Conservation (phyloP, 30 jellyfish, hydroid and myxozoan genomes). For the Hydractinia symbiolongicarpus region DNA sequence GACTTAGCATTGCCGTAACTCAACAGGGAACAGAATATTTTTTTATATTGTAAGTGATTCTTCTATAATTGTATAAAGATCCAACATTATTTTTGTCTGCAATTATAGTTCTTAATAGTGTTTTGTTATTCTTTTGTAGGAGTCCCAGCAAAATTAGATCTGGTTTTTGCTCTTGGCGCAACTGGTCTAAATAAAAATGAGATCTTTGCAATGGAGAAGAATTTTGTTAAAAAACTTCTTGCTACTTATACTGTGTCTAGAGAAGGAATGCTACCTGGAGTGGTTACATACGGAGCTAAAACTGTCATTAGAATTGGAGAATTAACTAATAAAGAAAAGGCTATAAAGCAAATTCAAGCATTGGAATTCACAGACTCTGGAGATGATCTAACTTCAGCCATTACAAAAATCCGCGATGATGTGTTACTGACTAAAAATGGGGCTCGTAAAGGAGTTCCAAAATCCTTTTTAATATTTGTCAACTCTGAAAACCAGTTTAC, state of each 20-base stretch:
- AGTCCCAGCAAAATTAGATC: constrained; percentile 25
- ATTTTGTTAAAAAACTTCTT: neutral
- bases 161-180: constrained; percentile 7
- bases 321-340: neutral
- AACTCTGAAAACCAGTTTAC: neutral
- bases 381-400: neutral
- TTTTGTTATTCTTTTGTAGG: neutral
- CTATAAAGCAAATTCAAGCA: neutral
- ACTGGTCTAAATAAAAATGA: neutral
- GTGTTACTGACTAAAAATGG: constrained; percentile 22
- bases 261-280: constrained; percentile 8
- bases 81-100: too few relatives aligned
- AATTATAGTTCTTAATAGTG: too few relatives aligned
- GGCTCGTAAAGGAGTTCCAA: constrained; percentile 48
- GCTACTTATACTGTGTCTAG: neutral
- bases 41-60: too few relatives aligned
- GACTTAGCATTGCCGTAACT: too few relatives aligned
- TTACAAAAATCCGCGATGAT: neutral
- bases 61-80: too few relatives aligned
- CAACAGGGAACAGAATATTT: too few relatives aligned
- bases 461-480: constrained; percentile 37
- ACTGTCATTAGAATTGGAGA: neutral
- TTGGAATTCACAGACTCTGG: neutral
- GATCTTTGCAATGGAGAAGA: neutral
- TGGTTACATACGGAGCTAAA: constrained; percentile 30